A percentile compares a stretch with the other conserved stretches of the same genome.
Conservation (phyloP, 64 coral and sea anemone species). For the Astreopora myriophthalma region DNA sequence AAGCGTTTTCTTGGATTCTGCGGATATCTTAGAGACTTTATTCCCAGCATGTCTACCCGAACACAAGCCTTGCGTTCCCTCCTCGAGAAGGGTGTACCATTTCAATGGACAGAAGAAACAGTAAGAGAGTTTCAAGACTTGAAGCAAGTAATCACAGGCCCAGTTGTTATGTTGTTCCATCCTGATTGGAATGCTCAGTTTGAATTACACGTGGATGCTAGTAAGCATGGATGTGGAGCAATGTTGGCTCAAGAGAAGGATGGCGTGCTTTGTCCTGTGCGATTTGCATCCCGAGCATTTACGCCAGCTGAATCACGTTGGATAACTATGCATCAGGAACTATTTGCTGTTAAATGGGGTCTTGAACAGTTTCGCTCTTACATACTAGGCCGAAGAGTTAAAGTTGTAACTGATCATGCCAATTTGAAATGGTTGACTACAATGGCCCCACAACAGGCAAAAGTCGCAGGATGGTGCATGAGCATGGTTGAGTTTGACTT, state of each 20-base stretch:
- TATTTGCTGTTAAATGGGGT: background rate
- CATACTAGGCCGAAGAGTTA: conserved; percentile 18
- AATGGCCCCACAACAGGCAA: conserved; percentile 4
- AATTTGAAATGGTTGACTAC: background rate
- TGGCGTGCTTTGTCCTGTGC: background rate
- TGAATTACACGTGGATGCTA: conserved; percentile 15
- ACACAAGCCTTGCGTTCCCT: background rate
- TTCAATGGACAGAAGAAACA: background rate
- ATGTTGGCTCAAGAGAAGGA: conserved; percentile 19
- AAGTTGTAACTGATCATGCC: conserved; percentile 4
- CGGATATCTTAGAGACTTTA: conserved; percentile 12
- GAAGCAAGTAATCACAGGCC: background rate
- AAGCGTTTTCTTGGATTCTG: conserved; percentile 19
- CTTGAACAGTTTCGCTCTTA: conserved; percentile 43
- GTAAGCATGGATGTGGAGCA: conserved; percentile 10
- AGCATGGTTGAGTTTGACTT: background rate
- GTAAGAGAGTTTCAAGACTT: no score
- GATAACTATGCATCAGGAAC: background rate
- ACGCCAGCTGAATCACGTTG: background rate
- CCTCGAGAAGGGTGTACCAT: background rate
- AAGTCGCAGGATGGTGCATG: background rate
- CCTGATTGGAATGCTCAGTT: conserved; percentile 13
- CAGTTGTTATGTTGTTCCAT: background rate
- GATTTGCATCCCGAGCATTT: conserved; percentile 22
- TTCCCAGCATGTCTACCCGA: background rate